A percentile compares a stretch with the other conserved stretches of the same genome.
phyloP scores from a whole-genome alignment of 2,797 vertebrate genomes.

The Lagodon rhomboides region DNA sequence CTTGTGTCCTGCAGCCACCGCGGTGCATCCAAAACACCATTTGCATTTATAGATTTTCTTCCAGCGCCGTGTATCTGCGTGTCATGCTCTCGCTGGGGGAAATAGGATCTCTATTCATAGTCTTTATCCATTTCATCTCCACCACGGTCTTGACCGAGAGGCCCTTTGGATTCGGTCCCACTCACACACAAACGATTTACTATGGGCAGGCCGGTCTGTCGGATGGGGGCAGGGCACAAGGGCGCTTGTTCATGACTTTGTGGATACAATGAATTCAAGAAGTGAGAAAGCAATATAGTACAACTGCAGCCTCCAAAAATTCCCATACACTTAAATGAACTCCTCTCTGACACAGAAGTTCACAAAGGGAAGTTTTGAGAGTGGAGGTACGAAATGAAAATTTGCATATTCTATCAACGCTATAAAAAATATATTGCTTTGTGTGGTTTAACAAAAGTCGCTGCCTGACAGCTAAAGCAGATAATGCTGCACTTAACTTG shows the following conservation, averaged over 20 bases:
- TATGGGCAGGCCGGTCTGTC: conserved; percentile 12
- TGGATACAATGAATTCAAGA: conserved; percentile 32
- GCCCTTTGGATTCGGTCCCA: conserved; percentile 52
- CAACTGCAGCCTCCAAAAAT: background rate
- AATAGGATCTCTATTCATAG: conserved; percentile 74
- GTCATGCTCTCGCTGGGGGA: conserved; percentile 68
- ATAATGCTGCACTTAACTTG: background rate
- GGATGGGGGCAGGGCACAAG: conserved; percentile 16
- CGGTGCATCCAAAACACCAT: conserved; percentile 66
- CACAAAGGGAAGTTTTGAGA: background rate
- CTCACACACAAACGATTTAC: conserved; percentile 45
- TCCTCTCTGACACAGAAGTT: background rate
- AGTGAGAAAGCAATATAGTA: conserved; percentile 9
- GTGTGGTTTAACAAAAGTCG: background rate
- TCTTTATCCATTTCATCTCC: conserved; percentile 75
- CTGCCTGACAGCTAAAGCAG: background rate
- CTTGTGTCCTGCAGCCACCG: conserved; percentile 72
- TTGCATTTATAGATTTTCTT: conserved; percentile 83
- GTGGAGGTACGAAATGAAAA: background rate
- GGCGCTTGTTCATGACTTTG: conserved; percentile 33
- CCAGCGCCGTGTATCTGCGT: conserved; percentile 56
- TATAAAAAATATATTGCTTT: background rate
- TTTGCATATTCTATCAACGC: background rate
- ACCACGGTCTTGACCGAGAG: conserved; percentile 49
- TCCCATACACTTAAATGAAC: background rate